These are phyloP conservation scores for Sepiola atlantica DNA, from an alignment of 2,888 invertebrate genomes.

Conservation along the genomic window DNA sequence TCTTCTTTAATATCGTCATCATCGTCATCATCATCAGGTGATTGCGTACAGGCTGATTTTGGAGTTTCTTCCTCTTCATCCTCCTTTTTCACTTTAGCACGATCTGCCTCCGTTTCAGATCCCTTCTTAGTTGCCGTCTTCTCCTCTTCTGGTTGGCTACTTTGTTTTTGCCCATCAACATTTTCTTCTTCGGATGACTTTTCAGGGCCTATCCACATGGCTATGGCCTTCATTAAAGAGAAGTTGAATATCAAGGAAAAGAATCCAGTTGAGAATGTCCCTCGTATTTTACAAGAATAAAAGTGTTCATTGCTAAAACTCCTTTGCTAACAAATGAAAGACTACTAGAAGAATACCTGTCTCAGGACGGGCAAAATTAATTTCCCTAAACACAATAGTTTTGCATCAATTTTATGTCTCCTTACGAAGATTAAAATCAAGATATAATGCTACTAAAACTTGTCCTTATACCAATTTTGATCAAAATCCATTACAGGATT, in stretches of 20 bases:
- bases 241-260: not conserved
- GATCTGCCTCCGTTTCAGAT: not conserved
- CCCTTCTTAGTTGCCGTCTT: not conserved
- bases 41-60: not conserved
- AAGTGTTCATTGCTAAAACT: too few species aligned
- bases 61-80: constrained; percentile 42
- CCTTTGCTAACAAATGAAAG: too few species aligned
- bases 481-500: too few species aligned
- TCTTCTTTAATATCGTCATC: constrained; percentile 48
- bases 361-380: too few species aligned
- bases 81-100: constrained; percentile 45
- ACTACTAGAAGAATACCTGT: too few species aligned
- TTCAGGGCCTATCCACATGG: constrained; percentile 51
- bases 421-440: too few species aligned
- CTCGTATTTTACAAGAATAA: too few species aligned
- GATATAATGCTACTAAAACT: too few species aligned
- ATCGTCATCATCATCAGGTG: not conserved
- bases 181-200: constrained; percentile 39
- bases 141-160: not conserved
- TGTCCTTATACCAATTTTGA: too few species aligned
- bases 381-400: too few species aligned
- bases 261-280: not conserved
- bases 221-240: constrained; percentile 49
- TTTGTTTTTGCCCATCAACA: not conserved
- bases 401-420: too few species aligned